Evolutionary conservation across 2,113 vertebrate species (phyloP).

Genomic region (Verasper variegatus): DNA sequence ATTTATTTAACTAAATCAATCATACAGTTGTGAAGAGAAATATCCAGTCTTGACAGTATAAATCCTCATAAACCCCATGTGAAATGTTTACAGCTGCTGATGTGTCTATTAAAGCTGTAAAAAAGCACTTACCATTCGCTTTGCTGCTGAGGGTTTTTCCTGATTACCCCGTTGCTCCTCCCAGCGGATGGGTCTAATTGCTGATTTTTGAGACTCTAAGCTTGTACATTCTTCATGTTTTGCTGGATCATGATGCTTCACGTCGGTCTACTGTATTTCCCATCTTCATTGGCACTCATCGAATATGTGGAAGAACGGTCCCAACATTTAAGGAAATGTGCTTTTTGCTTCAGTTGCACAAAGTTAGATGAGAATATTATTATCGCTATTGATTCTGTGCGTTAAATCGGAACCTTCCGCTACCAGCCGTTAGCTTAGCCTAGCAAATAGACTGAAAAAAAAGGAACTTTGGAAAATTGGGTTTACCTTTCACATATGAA

Average conservation of each 20-base stretch:
- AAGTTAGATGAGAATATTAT: no score
- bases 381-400: no score
- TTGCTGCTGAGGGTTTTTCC: background rate
- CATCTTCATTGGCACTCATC: background rate
- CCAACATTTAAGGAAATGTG: background rate
- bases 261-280: background rate
- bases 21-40: background rate
- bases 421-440: background rate
- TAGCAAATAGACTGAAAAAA: background rate
- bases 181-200: background rate
- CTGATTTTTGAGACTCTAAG: background rate
- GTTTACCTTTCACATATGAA: no score
- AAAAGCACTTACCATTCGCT: background rate
- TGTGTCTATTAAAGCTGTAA: conserved; percentile 1
- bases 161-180: background rate
- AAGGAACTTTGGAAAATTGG: no score
- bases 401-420: no score
- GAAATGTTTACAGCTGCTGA: background rate
- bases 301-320: background rate
- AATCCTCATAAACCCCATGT: background rate
- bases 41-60: background rate
- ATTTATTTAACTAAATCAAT: background rate
- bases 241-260: background rate
- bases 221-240: background rate
- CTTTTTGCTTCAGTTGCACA: no score